phyloP scores from a whole-genome alignment of 1,140 invertebrate genomes.

The Cephus cinctus region DNA sequence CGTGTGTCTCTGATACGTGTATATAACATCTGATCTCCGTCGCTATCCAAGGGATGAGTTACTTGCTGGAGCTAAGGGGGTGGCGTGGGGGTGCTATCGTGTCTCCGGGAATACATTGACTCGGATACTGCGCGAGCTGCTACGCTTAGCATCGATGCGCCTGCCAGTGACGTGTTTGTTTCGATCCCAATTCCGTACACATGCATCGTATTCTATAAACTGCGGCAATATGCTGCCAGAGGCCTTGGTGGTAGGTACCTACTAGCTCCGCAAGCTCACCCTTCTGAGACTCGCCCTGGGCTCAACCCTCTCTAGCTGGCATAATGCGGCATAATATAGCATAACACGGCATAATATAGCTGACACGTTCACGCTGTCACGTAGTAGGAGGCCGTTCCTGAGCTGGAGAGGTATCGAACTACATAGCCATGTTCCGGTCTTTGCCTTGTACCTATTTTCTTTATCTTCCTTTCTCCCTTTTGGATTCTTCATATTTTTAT shows the following conservation, averaged over 20 bases:
- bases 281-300: not conserved
- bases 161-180: conserved; percentile 25
- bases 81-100: not conserved
- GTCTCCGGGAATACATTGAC: conserved; percentile 18
- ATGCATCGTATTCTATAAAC: not conserved
- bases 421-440: too few relatives aligned
- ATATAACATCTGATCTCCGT: too few relatives aligned
- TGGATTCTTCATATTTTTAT: too few relatives aligned
- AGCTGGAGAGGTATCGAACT: too few relatives aligned
- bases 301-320: conserved; percentile 7
- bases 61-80: not conserved
- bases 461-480: too few relatives aligned
- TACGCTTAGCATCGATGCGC: conserved; percentile 8
- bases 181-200: conserved; percentile 18
- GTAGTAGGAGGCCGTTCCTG: too few relatives aligned
- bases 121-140: not conserved
- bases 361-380: conserved; percentile 37
- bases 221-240: not conserved
- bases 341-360: conserved; percentile 34
- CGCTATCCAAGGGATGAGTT: not conserved
- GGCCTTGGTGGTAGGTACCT: not conserved
- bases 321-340: conserved; percentile 32
- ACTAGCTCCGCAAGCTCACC: not conserved
- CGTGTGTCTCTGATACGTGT: too few relatives aligned
- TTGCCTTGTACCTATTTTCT: too few relatives aligned